phyloP scores from a whole-genome alignment of 2,888 invertebrate species.

The Odontothrips loti region DNA sequence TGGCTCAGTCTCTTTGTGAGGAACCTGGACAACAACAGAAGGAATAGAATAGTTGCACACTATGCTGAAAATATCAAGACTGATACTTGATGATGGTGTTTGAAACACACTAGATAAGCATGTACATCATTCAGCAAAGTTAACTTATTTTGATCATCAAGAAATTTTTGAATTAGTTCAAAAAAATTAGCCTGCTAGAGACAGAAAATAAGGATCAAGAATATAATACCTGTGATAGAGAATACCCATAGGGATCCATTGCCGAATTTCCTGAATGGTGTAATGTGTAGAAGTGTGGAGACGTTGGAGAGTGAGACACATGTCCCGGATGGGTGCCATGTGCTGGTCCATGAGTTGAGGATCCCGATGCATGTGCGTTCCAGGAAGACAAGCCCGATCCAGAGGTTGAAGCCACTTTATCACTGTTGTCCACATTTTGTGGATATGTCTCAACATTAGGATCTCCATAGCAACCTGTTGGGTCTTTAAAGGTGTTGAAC shows the following conservation, averaged over 20 bases:
- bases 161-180: background rate
- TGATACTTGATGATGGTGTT: too few species aligned
- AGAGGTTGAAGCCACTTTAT: background rate
- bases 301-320: background rate
- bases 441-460: background rate
- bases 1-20: background rate
- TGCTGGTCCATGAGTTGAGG: background rate
- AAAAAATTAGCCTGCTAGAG: background rate
- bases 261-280: background rate
- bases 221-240: background rate
- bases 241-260: background rate
- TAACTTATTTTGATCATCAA: background rate
- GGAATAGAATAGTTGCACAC: background rate
- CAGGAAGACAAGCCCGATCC: background rate
- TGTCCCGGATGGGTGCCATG: background rate
- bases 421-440: background rate
- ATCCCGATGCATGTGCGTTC: background rate
- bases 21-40: background rate
- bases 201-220: background rate
- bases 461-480: slow-evolving; percentile 21
- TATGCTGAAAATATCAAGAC: too few species aligned
- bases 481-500: background rate
- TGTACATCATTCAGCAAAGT: background rate
- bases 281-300: background rate
- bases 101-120: too few species aligned